phyloP scores from a whole-genome alignment of 2,797 vertebrate genomes.

The Prunella strophiata region DNA sequence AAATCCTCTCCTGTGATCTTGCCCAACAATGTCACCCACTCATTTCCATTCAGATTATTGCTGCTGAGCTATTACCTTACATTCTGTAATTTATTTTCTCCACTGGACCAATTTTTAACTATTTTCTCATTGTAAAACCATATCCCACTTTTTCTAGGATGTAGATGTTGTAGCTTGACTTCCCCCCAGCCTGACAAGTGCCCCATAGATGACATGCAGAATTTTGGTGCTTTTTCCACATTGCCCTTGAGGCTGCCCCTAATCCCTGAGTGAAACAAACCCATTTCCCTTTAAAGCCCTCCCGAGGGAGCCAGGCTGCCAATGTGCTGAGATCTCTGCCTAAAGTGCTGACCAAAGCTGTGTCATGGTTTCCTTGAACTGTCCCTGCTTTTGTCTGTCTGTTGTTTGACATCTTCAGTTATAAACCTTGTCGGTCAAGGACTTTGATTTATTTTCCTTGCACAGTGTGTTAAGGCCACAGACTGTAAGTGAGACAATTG shows the following conservation, averaged over 20 bases:
- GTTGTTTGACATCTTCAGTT: not conserved
- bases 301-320: not conserved
- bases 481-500: not conserved
- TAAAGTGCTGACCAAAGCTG: slow-evolving; percentile 53
- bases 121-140: not conserved
- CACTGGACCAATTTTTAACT: not conserved
- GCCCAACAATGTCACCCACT: fast-evolving
- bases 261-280: not conserved
- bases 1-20: not conserved
- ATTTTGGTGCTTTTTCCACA: not conserved
- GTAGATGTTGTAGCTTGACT: not conserved
- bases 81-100: not conserved
- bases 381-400: slow-evolving; percentile 26
- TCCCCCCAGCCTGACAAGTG: fast-evolving
- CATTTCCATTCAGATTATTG: not conserved
- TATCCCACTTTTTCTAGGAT: not conserved
- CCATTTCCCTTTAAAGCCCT: not conserved
- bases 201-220: fast-evolving
- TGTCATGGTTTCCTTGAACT: slow-evolving; percentile 55
- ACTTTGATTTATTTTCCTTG: slow-evolving; percentile 38
- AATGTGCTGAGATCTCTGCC: not conserved
- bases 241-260: not conserved
- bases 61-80: not conserved
- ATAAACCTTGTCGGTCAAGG: slow-evolving; percentile 15
- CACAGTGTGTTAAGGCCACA: not conserved